These are phyloP conservation scores for Zeugodacus cucurbitae DNA, from an alignment of 1,140 invertebrate genomes.

Conservation along the genomic window DNA sequence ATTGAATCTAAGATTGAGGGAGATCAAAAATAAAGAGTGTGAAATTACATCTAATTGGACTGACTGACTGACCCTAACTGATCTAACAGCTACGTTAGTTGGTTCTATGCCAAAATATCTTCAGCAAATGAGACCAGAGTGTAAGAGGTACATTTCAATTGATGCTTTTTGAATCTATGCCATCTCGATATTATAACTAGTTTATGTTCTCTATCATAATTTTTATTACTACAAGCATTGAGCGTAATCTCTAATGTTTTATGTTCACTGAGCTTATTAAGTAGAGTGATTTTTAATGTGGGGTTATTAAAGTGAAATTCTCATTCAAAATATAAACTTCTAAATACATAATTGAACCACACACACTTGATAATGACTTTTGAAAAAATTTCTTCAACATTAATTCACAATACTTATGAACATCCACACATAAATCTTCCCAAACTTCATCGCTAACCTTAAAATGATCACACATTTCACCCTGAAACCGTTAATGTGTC, in stretches of 20 bases:
- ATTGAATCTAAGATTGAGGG: too few relatives aligned
- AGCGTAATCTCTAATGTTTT: not conserved
- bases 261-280: not conserved
- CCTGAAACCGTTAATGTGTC: not conserved
- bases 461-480: not conserved
- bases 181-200: not conserved
- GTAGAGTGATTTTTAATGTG: not conserved
- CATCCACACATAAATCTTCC: not conserved
- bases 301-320: slow-evolving; percentile 17
- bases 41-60: too few relatives aligned
- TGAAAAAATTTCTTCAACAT: too few relatives aligned
- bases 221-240: not conserved
- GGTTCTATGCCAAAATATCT: too few relatives aligned
- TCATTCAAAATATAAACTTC: not conserved
- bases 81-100: too few relatives aligned
- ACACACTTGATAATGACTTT: not conserved
- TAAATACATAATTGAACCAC: not conserved
- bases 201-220: not conserved
- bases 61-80: too few relatives aligned
- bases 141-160: too few relatives aligned
- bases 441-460: not conserved
- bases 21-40: too few relatives aligned
- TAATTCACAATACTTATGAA: not conserved
- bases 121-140: too few relatives aligned
- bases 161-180: not conserved